Conservation (phyloP, 2,113 vertebrate species). For the Panthera leo region DNA sequence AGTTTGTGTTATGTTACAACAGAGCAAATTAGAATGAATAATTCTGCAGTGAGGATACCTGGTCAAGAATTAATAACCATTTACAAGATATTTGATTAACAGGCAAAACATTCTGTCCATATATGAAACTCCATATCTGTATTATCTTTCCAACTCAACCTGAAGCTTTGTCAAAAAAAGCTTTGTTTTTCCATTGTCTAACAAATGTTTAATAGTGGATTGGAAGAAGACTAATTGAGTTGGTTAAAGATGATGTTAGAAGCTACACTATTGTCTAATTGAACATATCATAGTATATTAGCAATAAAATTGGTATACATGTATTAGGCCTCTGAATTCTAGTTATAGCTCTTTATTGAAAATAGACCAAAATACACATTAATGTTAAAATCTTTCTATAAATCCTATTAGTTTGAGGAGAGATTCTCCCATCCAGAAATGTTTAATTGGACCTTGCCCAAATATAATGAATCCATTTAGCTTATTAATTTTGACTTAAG, state of each 20-base stretch:
- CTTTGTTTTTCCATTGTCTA: not conserved
- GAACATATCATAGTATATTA: not conserved
- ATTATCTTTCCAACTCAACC: not conserved
- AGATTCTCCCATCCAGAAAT: not conserved
- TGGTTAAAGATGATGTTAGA: not conserved
- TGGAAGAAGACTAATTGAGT: slow-evolving; percentile 1
- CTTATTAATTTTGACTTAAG: not conserved
- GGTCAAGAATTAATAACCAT: not conserved
- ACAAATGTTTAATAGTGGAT: slow-evolving; percentile 31
- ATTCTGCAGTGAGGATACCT: not conserved
- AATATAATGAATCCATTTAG: not conserved
- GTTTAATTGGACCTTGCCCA: not conserved
- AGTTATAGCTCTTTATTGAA: not conserved
- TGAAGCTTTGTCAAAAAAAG: not conserved
- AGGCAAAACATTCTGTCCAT: not conserved
- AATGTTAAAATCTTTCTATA: not conserved
- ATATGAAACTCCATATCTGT: not conserved
- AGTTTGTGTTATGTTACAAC: not conserved
- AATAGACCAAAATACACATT: not conserved
- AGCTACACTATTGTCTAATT: slow-evolving; percentile 4
- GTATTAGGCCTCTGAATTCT: not conserved
- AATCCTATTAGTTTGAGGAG: not conserved
- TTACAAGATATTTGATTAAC: not conserved
- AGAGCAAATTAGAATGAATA: not conserved
- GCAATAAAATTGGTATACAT: not conserved